Evolutionary conservation across 2,113 vertebrate genomes (phyloP).

Genomic region (Marmota flaviventris): DNA sequence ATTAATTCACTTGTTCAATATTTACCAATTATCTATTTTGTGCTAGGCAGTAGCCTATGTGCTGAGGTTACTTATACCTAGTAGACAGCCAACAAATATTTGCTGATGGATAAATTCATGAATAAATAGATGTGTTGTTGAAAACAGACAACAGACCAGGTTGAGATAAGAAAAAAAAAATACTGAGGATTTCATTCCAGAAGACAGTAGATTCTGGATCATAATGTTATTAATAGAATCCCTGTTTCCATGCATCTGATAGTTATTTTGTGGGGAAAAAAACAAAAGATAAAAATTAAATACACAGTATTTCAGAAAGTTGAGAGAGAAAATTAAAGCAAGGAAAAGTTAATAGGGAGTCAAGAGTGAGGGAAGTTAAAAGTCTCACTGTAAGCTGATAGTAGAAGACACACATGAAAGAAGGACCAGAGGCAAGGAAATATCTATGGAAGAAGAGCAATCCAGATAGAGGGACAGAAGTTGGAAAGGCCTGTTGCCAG

Average conservation of each 20-base stretch:
- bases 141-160: not conserved
- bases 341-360: not conserved
- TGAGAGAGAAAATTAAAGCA: slow-evolving; percentile 1
- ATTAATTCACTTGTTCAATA: not conserved
- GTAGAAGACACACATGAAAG: not conserved
- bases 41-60: not conserved
- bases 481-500: not conserved
- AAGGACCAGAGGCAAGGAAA: not conserved
- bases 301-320: not conserved
- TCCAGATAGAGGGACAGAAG: not conserved
- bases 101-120: not conserved
- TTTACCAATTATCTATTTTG: not conserved
- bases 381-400: not conserved
- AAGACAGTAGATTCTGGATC: not conserved
- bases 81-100: not conserved
- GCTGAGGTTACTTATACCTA: not conserved
- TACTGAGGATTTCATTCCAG: not conserved
- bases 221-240: not conserved
- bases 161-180: not conserved
- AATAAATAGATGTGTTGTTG: not conserved
- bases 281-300: slow-evolving; percentile 4
- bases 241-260: not conserved
- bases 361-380: not conserved
- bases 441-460: not conserved
- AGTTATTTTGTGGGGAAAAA: not conserved